Percentiles rank a stretch among this genome's conserved stretches.
phyloP scores from a whole-genome alignment of 2,888 invertebrate species.

The Ceratothoa steindachneri region DNA sequence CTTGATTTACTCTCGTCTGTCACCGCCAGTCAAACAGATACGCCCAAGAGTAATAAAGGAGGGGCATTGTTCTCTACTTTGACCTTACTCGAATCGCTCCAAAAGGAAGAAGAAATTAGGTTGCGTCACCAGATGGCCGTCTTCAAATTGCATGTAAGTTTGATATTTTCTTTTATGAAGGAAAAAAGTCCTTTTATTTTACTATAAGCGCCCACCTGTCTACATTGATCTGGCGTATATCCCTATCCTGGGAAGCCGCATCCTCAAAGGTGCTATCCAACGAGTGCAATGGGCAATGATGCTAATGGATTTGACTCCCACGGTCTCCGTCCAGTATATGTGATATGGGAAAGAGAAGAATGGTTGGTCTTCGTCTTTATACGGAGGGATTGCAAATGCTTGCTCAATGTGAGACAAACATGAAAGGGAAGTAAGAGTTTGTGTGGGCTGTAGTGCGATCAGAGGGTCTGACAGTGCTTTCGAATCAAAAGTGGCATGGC shows the following conservation, averaged over 20 bases:
- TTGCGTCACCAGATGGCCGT: conserved; percentile 33
- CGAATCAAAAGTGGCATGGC: too few relatives aligned
- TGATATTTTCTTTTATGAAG: not conserved
- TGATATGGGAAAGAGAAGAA: too few relatives aligned
- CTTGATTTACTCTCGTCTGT: not conserved
- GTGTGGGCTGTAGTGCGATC: too few relatives aligned
- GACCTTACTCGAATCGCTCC: conserved; percentile 33
- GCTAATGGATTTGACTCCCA: too few relatives aligned
- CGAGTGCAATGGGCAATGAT: too few relatives aligned
- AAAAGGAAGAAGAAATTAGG: conserved; percentile 38
- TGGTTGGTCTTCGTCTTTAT: not conserved
- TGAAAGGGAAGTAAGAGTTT: too few relatives aligned
- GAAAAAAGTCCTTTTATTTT: not conserved
- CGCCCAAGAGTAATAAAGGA: not conserved
- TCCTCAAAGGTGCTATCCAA: too few relatives aligned
- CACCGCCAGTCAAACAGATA: not conserved
- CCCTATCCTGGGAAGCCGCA: too few relatives aligned
- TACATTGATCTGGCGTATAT: not conserved
- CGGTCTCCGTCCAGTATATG: too few relatives aligned
- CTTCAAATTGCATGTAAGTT: conserved; percentile 40
- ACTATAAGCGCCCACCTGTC: not conserved
- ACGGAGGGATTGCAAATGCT: not conserved
- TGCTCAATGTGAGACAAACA: too few relatives aligned
- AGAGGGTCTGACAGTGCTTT: too few relatives aligned
- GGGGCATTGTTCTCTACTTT: conserved; percentile 30